phyloP scores from a whole-genome alignment of 2,888 invertebrate species.

The Lissocephala sabroskyi region DNA sequence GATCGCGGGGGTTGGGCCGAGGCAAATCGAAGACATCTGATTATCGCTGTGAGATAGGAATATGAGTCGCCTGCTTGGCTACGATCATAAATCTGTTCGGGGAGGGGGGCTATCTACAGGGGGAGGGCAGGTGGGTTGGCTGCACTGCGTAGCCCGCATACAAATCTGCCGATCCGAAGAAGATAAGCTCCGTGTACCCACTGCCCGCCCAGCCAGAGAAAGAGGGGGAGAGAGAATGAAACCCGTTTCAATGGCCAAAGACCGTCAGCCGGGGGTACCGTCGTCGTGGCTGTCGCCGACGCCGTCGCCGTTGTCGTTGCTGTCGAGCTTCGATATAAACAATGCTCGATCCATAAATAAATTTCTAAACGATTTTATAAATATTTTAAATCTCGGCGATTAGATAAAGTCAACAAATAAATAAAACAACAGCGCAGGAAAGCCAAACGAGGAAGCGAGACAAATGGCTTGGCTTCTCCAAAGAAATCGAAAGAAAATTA shows the following conservation, averaged over 20 bases:
- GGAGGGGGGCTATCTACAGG: too few relatives aligned
- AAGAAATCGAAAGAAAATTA: slow-evolving; percentile 21
- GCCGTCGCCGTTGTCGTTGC: not conserved
- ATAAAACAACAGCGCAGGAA: slow-evolving; percentile 60
- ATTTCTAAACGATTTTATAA: slow-evolving; percentile 65
- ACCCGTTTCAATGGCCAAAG: slow-evolving; percentile 8
- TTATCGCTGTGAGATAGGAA: slow-evolving; percentile 38
- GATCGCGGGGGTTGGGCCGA: not conserved
- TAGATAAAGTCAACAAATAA: slow-evolving; percentile 67
- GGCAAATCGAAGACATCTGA: too few relatives aligned
- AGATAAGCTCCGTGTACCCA: slow-evolving; percentile 45
- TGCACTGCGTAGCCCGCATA: slow-evolving; percentile 17
- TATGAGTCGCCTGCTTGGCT: slow-evolving; percentile 25
- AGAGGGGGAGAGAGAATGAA: slow-evolving; percentile 3
- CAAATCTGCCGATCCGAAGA: slow-evolving; percentile 51
- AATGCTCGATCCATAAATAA: slow-evolving; percentile 60
- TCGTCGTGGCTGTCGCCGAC: too few relatives aligned
- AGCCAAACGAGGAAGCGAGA: slow-evolving; percentile 10
- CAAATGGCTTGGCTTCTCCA: too few relatives aligned
- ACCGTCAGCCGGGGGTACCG: not conserved
- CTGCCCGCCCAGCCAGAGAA: slow-evolving; percentile 12
- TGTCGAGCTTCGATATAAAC: slow-evolving; percentile 42
- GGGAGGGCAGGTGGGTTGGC: slow-evolving; percentile 14
- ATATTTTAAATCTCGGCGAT: slow-evolving; percentile 65
- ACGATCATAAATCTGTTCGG: slow-evolving; percentile 51